Evolutionary conservation across 2,888 invertebrate species (phyloP).

Genomic region (Aricia artaxerxes): DNA sequence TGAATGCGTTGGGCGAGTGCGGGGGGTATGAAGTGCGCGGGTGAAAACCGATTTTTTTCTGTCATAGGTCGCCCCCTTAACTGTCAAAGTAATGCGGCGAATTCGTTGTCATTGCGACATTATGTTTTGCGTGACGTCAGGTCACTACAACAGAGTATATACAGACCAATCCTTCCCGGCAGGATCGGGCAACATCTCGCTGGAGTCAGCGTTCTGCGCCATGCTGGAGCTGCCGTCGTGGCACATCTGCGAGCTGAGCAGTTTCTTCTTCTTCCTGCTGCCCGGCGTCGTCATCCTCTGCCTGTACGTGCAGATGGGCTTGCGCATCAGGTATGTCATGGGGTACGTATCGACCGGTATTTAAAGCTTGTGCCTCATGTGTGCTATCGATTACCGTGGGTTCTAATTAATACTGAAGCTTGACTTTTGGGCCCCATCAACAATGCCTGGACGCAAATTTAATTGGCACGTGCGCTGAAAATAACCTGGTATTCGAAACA

Average conservation of each 20-base stretch:
- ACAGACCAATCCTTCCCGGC: not conserved
- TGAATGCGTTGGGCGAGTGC: too few species aligned
- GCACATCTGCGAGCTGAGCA: constrained; percentile 89
- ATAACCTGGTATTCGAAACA: not conserved
- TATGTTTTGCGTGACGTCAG: too few species aligned
- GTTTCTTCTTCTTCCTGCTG: constrained; percentile 89
- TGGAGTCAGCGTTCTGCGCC: constrained; percentile 89
- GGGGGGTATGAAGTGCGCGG: too few species aligned
- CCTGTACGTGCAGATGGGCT: constrained; percentile 89
- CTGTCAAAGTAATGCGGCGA: not conserved
- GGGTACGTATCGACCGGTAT: constrained; percentile 44
- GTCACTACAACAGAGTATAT: not conserved
- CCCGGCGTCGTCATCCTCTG: constrained; percentile 86
- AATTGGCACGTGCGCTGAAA: not conserved
- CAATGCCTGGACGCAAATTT: not conserved
- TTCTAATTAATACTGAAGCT: not conserved
- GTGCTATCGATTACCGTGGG: not conserved
- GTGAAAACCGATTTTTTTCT: too few species aligned
- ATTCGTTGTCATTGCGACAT: not conserved
- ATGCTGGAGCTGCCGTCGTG: constrained; percentile 83
- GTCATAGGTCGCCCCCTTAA: too few species aligned
- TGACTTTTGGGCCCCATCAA: not conserved
- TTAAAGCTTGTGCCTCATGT: not conserved
- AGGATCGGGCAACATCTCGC: constrained; percentile 67
- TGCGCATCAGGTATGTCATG: constrained; percentile 81